Evolutionary conservation across 2,113 vertebrate species (phyloP).

Genomic region (Ceuthmochares aereus): DNA sequence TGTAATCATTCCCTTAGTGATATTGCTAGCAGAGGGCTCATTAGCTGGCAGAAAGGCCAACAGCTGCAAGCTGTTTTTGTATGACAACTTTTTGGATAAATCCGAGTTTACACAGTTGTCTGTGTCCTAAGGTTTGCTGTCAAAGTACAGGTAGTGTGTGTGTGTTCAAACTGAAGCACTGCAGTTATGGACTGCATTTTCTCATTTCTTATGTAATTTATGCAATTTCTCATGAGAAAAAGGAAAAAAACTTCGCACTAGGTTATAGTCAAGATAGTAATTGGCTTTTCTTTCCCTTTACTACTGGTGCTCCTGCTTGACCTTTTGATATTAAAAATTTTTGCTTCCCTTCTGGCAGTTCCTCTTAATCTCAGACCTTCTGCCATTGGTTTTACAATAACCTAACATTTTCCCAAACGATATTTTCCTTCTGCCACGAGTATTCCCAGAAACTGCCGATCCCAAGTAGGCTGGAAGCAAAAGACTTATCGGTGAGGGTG

Average conservation of each 20-base stretch:
- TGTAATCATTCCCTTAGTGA: constrained; percentile 31
- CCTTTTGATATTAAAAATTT: neutral
- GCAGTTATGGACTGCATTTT: constrained; percentile 43
- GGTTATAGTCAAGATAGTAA: constrained; percentile 7
- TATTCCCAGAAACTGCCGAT: too few species aligned
- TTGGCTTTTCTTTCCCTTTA: neutral
- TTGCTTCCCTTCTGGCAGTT: too few species aligned
- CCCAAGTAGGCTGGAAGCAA: too few species aligned
- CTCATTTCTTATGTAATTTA: neutral
- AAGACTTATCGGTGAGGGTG: too few species aligned
- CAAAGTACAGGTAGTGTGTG: constrained; percentile 46
- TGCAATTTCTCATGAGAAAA: constrained; percentile 48
- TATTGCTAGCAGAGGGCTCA: constrained; percentile 19
- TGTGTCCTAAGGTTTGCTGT: constrained; percentile 40
- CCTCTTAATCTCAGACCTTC: too few species aligned
- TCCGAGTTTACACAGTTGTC: constrained; percentile 59
- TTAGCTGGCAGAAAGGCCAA: constrained; percentile 41
- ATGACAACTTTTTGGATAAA: constrained; percentile 54
- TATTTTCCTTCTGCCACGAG: too few species aligned
- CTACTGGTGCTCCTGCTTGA: neutral
- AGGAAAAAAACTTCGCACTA: constrained; percentile 17
- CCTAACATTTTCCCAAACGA: too few species aligned
- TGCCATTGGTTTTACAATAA: too few species aligned
- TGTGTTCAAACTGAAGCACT: neutral
- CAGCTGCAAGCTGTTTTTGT: constrained; percentile 70